phyloP scores from a whole-genome alignment of 2,888 invertebrate genomes.

The Pemphredon lugubris region DNA sequence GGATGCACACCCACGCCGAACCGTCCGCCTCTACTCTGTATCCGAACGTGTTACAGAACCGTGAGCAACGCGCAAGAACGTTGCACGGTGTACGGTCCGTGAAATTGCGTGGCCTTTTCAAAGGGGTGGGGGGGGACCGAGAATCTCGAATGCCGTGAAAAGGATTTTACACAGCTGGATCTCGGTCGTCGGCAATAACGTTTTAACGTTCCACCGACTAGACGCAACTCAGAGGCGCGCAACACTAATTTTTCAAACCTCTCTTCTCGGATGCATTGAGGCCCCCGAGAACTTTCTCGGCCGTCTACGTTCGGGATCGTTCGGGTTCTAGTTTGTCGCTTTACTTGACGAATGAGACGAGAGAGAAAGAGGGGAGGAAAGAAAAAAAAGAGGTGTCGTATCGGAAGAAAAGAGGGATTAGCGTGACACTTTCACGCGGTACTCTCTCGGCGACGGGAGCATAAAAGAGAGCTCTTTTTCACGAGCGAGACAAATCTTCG shows the following conservation, averaged over 20 bases:
- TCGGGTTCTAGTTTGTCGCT: constrained; percentile 12
- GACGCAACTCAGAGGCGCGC: background rate
- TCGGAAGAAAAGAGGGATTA: constrained; percentile 38
- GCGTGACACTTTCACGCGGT: constrained; percentile 39
- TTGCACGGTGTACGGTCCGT: constrained; percentile 67
- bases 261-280: constrained; percentile 2
- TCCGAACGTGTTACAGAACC: too few species aligned
- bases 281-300: constrained; percentile 36
- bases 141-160: constrained; percentile 3
- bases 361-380: too few species aligned
- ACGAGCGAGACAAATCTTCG: constrained; percentile 29
- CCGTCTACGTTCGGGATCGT: constrained; percentile 4
- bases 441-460: constrained; percentile 9
- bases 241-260: constrained; percentile 12
- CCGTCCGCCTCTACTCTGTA: constrained; percentile 21
- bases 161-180: too few species aligned
- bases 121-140: constrained; percentile 36
- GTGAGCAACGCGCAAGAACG: constrained; percentile 42
- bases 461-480: constrained; percentile 17
- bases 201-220: background rate
- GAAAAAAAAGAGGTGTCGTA: too few species aligned
- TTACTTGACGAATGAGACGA: constrained; percentile 18
- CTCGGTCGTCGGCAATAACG: background rate
- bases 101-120: constrained; percentile 66
- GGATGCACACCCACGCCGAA: constrained; percentile 61